These are phyloP conservation scores for Pomatostomus ruficeps DNA, from an alignment of 2,113 vertebrate genomes.

Conservation along the genomic window DNA sequence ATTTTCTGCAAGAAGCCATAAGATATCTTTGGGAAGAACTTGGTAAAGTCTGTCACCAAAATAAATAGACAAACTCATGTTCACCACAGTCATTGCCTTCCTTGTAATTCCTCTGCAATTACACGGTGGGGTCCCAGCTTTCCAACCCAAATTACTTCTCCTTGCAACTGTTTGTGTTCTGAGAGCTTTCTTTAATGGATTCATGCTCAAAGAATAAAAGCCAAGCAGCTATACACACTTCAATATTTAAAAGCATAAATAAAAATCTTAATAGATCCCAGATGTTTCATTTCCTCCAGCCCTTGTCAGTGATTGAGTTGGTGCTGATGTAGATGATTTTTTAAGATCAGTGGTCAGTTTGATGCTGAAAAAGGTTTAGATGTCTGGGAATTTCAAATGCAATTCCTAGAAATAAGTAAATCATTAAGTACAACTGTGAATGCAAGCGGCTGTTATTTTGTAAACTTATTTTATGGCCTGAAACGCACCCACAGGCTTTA, in stretches of 20 bases:
- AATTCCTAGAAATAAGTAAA: constrained; percentile 39
- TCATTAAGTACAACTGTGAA: neutral
- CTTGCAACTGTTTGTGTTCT: neutral
- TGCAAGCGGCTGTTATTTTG: neutral
- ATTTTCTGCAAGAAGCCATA: neutral
- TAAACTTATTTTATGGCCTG: neutral
- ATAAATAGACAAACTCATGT: neutral
- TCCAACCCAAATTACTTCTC: neutral
- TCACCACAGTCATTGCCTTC: accelerated
- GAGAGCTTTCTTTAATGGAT: constrained; percentile 6
- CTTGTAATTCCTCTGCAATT: neutral
- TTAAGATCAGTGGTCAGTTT: constrained; percentile 32
- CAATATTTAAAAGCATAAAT: constrained; percentile 54
- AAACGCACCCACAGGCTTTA: constrained; percentile 20
- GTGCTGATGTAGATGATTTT: constrained; percentile 9
- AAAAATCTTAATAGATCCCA: constrained; percentile 55
- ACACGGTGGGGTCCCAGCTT: neutral
- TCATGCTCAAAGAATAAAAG: neutral
- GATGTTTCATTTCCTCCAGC: constrained; percentile 46
- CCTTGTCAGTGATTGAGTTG: constrained; percentile 18
- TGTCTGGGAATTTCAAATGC: constrained; percentile 22
- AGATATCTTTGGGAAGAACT: neutral
- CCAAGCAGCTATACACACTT: neutral
- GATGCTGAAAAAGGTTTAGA: constrained; percentile 13
- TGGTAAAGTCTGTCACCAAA: neutral